Conservation (phyloP, 2,113 vertebrate species). For the Brachypodius melanocephalos region DNA sequence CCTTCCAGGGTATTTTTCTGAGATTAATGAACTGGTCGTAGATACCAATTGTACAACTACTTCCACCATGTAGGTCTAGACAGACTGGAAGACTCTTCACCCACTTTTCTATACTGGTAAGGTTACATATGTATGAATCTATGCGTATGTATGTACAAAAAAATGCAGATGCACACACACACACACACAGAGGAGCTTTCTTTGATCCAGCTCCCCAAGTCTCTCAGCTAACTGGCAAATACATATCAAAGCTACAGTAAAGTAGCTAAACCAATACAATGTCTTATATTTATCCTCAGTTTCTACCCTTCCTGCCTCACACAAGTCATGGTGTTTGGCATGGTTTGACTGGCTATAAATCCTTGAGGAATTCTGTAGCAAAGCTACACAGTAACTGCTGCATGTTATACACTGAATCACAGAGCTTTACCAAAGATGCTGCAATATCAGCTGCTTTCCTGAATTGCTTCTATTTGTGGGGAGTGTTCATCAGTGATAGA, state of each 20-base stretch:
- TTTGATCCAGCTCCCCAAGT: background rate
- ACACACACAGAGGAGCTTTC: background rate
- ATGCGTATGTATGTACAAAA: background rate
- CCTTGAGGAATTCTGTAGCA: background rate
- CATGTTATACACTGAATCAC: background rate
- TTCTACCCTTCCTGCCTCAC: background rate
- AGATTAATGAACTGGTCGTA: background rate
- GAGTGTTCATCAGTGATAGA: background rate
- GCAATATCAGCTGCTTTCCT: conserved; percentile 43
- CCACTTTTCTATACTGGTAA: background rate
- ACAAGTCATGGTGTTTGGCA: background rate
- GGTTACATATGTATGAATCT: background rate
- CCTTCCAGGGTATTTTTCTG: background rate
- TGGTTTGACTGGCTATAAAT: background rate
- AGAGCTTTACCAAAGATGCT: conserved; percentile 19
- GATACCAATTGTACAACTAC: background rate
- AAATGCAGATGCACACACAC: background rate
- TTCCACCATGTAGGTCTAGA: background rate
- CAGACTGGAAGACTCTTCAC: background rate
- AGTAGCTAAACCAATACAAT: background rate
- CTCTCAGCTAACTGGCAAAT: background rate
- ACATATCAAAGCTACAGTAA: background rate
- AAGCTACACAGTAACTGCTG: background rate
- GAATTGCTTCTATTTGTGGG: conserved; percentile 24
- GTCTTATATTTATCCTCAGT: background rate